Evolutionary conservation across 2,797 vertebrate genomes (phyloP).

Genomic region (Amazonetta brasiliensis): DNA sequence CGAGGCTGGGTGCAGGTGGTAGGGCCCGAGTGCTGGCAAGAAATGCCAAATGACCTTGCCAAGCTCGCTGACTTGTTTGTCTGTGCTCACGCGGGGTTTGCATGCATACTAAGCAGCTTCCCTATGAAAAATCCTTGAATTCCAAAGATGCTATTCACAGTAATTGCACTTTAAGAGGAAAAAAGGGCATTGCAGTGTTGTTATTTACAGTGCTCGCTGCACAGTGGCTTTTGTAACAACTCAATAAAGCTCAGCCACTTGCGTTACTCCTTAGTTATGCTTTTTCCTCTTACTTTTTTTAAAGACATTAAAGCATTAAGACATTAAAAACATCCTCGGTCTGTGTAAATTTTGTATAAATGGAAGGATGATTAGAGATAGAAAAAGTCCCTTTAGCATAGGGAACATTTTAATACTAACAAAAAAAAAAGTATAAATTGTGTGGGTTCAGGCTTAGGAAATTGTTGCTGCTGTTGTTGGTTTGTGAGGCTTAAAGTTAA

Average conservation of each 20-base stretch:
- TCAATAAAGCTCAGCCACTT: neutral
- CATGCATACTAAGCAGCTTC: neutral
- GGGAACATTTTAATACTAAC: neutral
- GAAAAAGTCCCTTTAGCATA: neutral
- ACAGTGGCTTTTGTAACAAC: neutral
- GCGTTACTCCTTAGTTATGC: neutral
- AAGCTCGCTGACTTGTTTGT: neutral
- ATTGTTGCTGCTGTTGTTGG: accelerated
- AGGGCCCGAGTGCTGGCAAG: too few relatives aligned
- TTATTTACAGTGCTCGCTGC: neutral
- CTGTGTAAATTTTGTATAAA: neutral
- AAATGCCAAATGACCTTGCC: neutral
- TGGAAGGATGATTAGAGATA: neutral
- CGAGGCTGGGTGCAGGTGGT: neutral
- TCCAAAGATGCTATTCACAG: neutral
- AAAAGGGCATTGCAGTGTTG: neutral
- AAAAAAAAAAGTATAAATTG: neutral
- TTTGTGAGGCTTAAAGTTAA: neutral
- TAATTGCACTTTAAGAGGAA: neutral
- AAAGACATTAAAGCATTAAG: neutral
- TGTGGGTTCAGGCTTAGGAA: neutral
- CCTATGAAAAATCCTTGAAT: neutral
- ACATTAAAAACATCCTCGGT: neutral
- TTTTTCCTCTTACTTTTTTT: neutral
- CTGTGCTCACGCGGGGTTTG: accelerated